Evolutionary conservation across 2,888 invertebrate species (phyloP).

Genomic region (Dolichopus griseipennis): DNA sequence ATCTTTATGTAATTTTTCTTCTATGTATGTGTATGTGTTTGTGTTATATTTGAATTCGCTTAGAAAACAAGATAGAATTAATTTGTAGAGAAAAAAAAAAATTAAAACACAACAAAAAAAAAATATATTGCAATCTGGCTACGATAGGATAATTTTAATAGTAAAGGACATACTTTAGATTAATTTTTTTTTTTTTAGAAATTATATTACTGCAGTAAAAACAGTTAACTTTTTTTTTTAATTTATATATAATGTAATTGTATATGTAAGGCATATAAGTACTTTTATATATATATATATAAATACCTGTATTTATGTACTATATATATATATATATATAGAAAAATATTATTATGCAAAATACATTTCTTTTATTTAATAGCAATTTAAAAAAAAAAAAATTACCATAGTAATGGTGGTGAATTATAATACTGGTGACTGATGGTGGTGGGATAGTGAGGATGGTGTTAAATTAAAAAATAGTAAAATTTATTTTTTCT

Average conservation of each 20-base stretch:
- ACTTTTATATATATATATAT: background rate
- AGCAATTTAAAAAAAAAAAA: too few species aligned
- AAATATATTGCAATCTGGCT: background rate
- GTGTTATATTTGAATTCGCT: background rate
- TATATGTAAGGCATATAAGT: background rate
- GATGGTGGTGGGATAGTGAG: background rate
- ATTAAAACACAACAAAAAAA: background rate
- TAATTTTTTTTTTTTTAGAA: slow-evolving; percentile 2
- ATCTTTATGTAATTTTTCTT: too few species aligned
- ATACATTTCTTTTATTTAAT: too few species aligned
- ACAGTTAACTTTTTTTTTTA: background rate
- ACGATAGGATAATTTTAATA: background rate
- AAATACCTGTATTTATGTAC: background rate
- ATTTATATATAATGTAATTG: background rate
- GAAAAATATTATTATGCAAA: too few species aligned
- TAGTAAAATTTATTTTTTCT: background rate
- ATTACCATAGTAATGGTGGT: too few species aligned
- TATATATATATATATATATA: background rate
- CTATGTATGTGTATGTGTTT: too few species aligned
- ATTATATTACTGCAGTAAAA: background rate
- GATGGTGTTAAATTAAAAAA: background rate
- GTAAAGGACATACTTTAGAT: slow-evolving; percentile 3
- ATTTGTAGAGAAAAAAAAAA: background rate
- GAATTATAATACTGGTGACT: background rate
- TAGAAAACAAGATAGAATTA: background rate